Conservation (phyloP, 2,888 invertebrate genomes). For the Phengaris alcon region DNA sequence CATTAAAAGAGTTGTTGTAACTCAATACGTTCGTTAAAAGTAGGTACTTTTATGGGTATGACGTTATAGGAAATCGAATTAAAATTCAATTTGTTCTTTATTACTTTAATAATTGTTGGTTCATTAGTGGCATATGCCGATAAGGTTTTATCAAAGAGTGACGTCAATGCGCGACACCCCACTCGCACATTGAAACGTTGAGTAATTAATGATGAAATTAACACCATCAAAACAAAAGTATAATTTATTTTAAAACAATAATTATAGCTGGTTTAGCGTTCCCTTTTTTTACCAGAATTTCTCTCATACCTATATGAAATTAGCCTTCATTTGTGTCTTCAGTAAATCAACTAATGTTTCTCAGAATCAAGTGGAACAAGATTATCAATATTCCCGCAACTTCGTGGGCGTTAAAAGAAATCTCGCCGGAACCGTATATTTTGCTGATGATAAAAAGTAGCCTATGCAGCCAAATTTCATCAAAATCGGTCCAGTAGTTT, state of each 20-base stretch:
- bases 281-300: background rate
- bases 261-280: background rate
- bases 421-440: no score
- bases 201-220: constrained; percentile 12
- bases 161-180: background rate
- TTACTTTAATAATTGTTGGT: background rate
- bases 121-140: constrained; percentile 14
- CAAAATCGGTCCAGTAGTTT: no score
- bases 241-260: background rate
- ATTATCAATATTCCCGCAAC: background rate
- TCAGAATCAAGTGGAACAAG: background rate
- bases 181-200: background rate
- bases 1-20: constrained; percentile 8
- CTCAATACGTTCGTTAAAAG: background rate
- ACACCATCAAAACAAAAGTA: background rate
- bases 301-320: no score
- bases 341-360: background rate
- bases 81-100: constrained; percentile 20
- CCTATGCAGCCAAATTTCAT: no score
- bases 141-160: constrained; percentile 21
- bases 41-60: constrained; percentile 23
- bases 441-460: no score
- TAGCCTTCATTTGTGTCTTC: no score
- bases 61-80: constrained; percentile 17
- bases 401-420: no score